Base-by-base conservation (phyloP, 2,113 vertebrate genomes). In the Acrocephalus arundinaceus region DNA sequence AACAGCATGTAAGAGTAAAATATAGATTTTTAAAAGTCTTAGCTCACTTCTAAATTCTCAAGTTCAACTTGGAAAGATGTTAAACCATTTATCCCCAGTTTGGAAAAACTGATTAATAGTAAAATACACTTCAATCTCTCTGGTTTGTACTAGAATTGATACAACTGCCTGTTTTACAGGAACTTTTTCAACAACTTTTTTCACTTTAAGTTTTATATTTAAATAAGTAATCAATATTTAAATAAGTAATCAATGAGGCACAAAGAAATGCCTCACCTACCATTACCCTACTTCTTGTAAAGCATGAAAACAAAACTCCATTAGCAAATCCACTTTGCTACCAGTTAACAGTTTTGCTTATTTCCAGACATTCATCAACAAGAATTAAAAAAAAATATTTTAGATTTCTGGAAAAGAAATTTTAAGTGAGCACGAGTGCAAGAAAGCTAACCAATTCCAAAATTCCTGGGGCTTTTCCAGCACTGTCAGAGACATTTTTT, bases 221-320 rank as follows among this genome's bases (percentile, higher is more conserved):
- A 94, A 98, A 96, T 94, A 95, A 96, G 98, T 98, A 95, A 97
- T 78, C 95, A 58, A 68, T 85, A 96, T 95, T 97, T 97, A 94
- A 98, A 96, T 94, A 95, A 96, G 98, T 98, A 95, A 97, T 78
- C 95, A 58, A 35, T 35, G 35, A 35, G 35, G 93, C 97, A 97
- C 89, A 72, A 95, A 73, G 91, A 94, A 93, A 93, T 45, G 77
- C 77, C 48, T 94, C 78, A 25, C 59, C 89, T 85, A 71, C 94
- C 37, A n/a, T 89, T 89, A 97, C 51, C 78, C 79, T 81, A 95
- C 35, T 88, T 95, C 35, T 89, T 70, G 68, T 62, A 62, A 97
- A 86, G 93, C 92, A 88, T 52, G 92, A 92, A 90, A 94, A 72
- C 68, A 84, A 86, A 92, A 81, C 86, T 81, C 73, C 91, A 78